These are phyloP conservation scores for Neosilurus mollespiculum DNA, from an alignment of 2,797 vertebrate species.

Conservation along the genomic window DNA sequence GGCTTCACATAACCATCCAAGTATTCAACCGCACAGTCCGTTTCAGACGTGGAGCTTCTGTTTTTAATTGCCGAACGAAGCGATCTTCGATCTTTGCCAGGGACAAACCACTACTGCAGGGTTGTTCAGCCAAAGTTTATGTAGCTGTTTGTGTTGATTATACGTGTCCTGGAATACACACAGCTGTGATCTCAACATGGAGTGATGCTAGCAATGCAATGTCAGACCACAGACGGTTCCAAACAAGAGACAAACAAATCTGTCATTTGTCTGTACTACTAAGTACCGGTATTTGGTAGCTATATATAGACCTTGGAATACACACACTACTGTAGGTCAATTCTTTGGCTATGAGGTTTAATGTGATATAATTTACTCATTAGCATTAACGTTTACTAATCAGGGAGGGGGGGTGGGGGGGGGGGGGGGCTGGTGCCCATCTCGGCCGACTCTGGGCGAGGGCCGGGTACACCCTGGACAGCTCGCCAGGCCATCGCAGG, in stretches of 20 bases:
- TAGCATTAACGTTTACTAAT: too few species aligned
- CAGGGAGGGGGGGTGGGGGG: too few species aligned
- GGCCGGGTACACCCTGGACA: too few species aligned
- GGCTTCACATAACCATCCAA: background rate
- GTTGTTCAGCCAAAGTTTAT: conserved; percentile 5
- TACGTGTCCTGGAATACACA: background rate
- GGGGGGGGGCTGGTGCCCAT: too few species aligned
- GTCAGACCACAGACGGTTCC: background rate
- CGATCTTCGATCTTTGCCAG: conserved; percentile 3
- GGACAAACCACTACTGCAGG: conserved; percentile 12
- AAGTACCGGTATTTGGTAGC: background rate
- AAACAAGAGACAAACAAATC: conserved; percentile 24
- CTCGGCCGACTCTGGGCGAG: too few species aligned
- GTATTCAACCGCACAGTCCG: background rate
- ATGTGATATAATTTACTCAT: too few species aligned
- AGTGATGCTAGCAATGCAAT: conserved; percentile 24
- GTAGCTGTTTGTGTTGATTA: background rate
- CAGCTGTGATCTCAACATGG: conserved; percentile 19
- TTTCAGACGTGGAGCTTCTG: background rate
- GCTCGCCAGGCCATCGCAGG: too few species aligned
- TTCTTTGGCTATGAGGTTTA: background rate
- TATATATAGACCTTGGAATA: conserved; percentile 11
- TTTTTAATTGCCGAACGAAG: conserved; percentile 12
- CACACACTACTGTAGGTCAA: background rate
- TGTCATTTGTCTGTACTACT: conserved; percentile 7